Evolutionary conservation across 2,888 invertebrate species (phyloP), one percentile per base, ranked within the genome.

Genomic region (Chrysina gloriosa): DNA sequence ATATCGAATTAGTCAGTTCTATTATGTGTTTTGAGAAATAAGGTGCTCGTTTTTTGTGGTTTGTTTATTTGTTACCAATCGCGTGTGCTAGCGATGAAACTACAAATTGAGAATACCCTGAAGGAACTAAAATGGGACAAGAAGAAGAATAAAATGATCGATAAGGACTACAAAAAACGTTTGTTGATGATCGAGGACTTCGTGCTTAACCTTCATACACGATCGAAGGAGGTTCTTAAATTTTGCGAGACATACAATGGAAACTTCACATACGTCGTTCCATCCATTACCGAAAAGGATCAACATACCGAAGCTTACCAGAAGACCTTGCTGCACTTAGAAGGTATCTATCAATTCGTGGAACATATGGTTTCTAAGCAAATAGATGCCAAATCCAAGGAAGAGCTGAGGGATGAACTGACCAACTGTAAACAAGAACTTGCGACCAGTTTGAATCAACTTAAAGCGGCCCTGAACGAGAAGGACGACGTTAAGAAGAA

Each of bases 121-220:
- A 61, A 45, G 27, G 58, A 61, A 11, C 3, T 61, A 6, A 39
- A 39, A 61, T 61, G 58, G 58, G 58, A 61, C 14, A 61, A 27
- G 7, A 42, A 25, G 25, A 61, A 61, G 42, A 61, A 45, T 19
- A 61, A 42, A 25, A 27, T 45, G 45, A 29, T 61, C 42, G 58
- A 61, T 42, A 61, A 61, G 27, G 42, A 61, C 7, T 3, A 42
- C 14, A 61, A 42, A 11, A 42, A 61, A 16, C 58, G 58, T 16
- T 27, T 61, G 29, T 14, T 36, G 5, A 65, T 65, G 64, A 29
- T 52, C n/a, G 64, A 65, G 16, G 64, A 65, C 52, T 65, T 52
- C 9, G 27, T 65, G 4, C 27, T 52, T n/a, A 65, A 65, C 19
- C 27, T 65, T 23, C 19, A 29, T 27, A n/a, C 29, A 5, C 23